Conservation (phyloP, 2,888 invertebrate genomes). For the Amphipyra tragopoginis region DNA sequence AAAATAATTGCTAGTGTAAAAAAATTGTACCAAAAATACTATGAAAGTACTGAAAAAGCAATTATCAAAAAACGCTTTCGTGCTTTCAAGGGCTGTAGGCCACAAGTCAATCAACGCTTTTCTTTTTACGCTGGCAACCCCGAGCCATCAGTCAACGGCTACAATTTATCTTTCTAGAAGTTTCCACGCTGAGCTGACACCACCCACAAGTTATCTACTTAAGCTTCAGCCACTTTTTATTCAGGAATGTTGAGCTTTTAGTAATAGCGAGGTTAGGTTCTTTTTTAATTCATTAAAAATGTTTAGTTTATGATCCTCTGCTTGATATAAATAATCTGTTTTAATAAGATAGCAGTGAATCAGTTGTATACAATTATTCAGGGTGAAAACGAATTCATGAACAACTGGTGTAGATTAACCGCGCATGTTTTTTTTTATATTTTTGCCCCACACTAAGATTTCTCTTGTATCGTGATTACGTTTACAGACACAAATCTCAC, state of each 20-base stretch:
- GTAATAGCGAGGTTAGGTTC: neutral
- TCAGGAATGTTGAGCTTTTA: conserved; percentile 18
- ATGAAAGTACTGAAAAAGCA: neutral
- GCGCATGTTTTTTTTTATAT: too few relatives aligned
- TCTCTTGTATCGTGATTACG: too few relatives aligned
- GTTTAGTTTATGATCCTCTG: too few relatives aligned
- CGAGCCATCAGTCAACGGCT: conserved; percentile 53
- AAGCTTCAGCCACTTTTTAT: conserved; percentile 52
- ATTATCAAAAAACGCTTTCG: conserved; percentile 20
- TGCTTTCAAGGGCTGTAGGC: conserved; percentile 18
- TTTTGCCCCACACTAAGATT: too few relatives aligned
- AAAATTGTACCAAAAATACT: too few relatives aligned
- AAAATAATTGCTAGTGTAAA: too few relatives aligned
- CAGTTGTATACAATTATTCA: too few relatives aligned
- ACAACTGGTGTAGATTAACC: too few relatives aligned
- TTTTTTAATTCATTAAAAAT: neutral
- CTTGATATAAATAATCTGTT: too few relatives aligned
- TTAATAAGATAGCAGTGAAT: too few relatives aligned
- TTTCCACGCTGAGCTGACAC: conserved; percentile 64
- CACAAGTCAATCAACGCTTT: conserved; percentile 48
- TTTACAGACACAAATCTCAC: too few relatives aligned
- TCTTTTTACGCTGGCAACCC: conserved; percentile 37
- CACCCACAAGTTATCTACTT: conserved; percentile 69
- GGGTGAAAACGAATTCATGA: too few relatives aligned
- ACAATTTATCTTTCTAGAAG: conserved; percentile 71